Percentiles rank a stretch among this genome's conserved stretches.
phyloP scores from a whole-genome alignment of 2,888 invertebrate genomes.

The Sturmia bella region DNA sequence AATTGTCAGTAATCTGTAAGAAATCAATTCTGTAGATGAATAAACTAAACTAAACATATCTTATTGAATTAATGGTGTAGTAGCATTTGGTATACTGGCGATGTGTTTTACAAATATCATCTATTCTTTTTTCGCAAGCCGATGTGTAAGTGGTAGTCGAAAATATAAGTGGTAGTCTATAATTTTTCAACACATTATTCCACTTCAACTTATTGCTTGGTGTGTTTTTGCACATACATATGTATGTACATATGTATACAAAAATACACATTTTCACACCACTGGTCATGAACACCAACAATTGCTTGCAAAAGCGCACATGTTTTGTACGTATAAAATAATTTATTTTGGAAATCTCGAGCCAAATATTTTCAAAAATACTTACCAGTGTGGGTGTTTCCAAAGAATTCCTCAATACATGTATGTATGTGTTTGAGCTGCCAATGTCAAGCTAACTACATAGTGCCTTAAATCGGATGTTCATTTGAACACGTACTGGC shows the following conservation, averaged over 20 bases:
- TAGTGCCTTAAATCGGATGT: conserved; percentile 50
- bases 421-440: neutral
- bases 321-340: conserved; percentile 10
- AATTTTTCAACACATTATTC: neutral
- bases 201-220: neutral
- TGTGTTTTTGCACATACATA: neutral
- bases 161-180: neutral
- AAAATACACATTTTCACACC: neutral
- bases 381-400: neutral
- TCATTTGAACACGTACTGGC: conserved; percentile 53
- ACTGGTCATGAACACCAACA: neutral
- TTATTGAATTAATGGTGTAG: too few species aligned
- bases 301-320: neutral
- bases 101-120: too few species aligned
- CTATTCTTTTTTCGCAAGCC: too few species aligned
- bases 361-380: conserved; percentile 23
- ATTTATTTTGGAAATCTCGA: conserved; percentile 3
- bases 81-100: too few species aligned
- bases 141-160: too few species aligned
- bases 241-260: neutral
- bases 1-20: too few species aligned
- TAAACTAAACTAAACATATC: too few species aligned
- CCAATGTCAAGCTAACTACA: conserved; percentile 30
- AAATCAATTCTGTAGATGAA: too few species aligned
- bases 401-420: neutral